A percentile compares a stretch with the other conserved stretches of the same genome.
Evolutionary conservation across 2,888 invertebrate species (phyloP).

Genomic region (Eristalinus sepulchralis): DNA sequence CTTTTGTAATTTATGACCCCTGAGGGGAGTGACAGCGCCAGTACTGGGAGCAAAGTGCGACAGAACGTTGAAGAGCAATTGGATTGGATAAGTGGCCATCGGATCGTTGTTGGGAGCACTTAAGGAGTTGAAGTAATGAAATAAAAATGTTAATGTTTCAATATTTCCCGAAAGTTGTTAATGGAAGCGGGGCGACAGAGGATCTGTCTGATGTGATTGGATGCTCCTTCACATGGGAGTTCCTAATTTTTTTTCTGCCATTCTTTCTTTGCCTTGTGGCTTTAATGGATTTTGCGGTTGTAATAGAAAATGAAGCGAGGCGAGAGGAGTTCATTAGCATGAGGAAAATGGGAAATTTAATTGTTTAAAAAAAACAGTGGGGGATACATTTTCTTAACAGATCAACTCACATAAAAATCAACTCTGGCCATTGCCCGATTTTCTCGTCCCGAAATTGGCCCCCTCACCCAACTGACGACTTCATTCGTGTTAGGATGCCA

Average conservation of each 20-base stretch:
- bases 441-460: no score
- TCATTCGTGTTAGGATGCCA: no score
- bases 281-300: no score
- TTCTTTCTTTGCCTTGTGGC: not conserved
- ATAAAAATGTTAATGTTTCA: conserved; percentile 68
- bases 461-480: no score
- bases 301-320: no score
- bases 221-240: not conserved
- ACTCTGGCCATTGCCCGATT: no score
- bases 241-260: not conserved
- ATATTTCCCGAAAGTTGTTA: conserved; percentile 62
- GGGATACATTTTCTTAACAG: no score
- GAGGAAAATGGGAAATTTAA: no score
- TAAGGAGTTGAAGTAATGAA: conserved; percentile 63
- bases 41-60: conserved; percentile 1
- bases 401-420: no score
- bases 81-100: conserved; percentile 42
- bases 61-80: conserved; percentile 54
- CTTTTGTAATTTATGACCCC: conserved; percentile 70
- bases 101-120: conserved; percentile 54
- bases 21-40: conserved; percentile 17
- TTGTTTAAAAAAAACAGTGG: no score
- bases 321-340: no score
- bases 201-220: conserved; percentile 3
- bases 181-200: conserved; percentile 55